Evolutionary conservation across 2,888 invertebrate species (phyloP), one percentile per base, ranked within the genome.

Genomic region (Coecobrya sp.): DNA sequence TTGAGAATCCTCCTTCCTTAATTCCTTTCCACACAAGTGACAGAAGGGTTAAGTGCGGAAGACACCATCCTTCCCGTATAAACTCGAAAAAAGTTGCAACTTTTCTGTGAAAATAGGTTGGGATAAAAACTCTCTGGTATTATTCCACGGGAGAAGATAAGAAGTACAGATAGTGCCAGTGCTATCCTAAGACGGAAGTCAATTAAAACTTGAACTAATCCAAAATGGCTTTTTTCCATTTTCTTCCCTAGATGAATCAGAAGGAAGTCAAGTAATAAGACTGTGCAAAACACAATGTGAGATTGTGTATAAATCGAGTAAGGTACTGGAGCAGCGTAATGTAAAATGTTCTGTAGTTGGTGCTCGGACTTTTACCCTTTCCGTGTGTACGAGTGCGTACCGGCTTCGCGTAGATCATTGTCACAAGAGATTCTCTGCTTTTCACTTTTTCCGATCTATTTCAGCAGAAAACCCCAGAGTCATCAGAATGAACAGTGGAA

Each of bases 401-500:
- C 91, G 91, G 91, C 91, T 87, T 92, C 87, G 22, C 91, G 87
- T 92, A 87, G 91, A 92, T 92, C 91, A 92, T 92, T 92, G 91
- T 87, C 91, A 92, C 91, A 92, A 88, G 73, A 59, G 91, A 92
- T 92, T 84, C 76, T 42, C 36, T 36, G 36, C 36, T 36, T 7
- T 36, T 36, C 7, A 42, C 73, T 82, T 59, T 84, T 84, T 13
- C 70, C 87, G 70, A 62, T 68, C 73, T 82, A 70, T 55, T 86
- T 91, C 76, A 85, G 82, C 70, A 52, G 81, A 86, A 91, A 91
- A 91, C 81, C 91, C 91, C 45, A 86, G 81, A 91, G 91, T 91
- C 81, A 86, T 86, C 91, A 91, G 70, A 70, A 70, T 86, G 91
- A 91, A 91, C 49, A 86, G 81, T 70, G 91, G n/a, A 86, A 86